Percentiles rank a stretch among this genome's conserved stretches.
Evolutionary conservation across 92 coral and sea anemone species (phyloP).

Genomic region (Meandrina meandrites): DNA sequence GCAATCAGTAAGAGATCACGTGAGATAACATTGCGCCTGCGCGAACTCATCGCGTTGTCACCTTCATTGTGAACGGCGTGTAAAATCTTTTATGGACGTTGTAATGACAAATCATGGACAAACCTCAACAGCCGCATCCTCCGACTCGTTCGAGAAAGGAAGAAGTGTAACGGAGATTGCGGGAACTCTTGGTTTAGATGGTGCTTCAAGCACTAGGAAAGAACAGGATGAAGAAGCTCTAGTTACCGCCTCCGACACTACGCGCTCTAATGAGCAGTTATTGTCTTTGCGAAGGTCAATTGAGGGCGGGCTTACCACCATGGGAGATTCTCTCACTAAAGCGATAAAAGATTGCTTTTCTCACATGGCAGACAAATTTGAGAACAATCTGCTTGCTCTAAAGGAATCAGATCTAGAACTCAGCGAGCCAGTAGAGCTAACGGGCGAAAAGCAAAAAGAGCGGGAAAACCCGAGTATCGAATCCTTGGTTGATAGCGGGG

Average conservation of each 20-base stretch:
- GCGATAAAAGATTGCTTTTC: not conserved
- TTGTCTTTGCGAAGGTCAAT: not conserved
- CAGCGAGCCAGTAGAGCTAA: not conserved
- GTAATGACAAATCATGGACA: not conserved
- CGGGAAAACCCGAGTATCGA: not conserved
- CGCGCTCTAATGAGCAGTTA: conserved; percentile 11
- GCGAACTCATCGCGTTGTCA: not conserved
- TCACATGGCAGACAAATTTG: conserved; percentile 3
- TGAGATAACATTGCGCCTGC: not conserved
- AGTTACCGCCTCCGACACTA: not conserved
- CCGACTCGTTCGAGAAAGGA: not conserved
- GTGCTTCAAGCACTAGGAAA: not conserved
- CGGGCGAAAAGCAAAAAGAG: not conserved
- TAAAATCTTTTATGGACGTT: too few species aligned
- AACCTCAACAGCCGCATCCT: not conserved
- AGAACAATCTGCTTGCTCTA: not conserved
- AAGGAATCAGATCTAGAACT: not conserved
- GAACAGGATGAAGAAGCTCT: not conserved
- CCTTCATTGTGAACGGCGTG: not conserved
- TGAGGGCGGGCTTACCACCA: not conserved
- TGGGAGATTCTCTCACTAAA: not conserved
- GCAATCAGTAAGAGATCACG: too few species aligned
- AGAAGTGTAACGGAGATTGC: not conserved
- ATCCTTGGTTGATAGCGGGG: not conserved
- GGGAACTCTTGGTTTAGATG: not conserved